Percentiles rank a stretch among this genome's conserved stretches.
These are phyloP conservation scores for Neogobius melanostomus DNA, from an alignment of 2,113 vertebrate genomes.

Conservation along the genomic window DNA sequence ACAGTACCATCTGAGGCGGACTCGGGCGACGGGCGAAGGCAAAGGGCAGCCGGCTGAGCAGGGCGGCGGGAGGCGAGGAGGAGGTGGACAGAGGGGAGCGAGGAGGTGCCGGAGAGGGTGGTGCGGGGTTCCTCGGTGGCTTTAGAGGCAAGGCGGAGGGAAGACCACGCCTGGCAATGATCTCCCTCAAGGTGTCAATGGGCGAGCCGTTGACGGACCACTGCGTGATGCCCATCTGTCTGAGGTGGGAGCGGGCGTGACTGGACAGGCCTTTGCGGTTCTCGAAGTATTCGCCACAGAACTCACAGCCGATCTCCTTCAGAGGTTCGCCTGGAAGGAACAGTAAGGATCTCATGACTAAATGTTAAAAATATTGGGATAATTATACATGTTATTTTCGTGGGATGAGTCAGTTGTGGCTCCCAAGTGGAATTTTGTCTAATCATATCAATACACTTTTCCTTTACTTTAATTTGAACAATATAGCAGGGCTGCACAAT, in stretches of 20 bases:
- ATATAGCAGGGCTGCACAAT: too few species aligned
- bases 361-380: too few species aligned
- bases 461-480: too few species aligned
- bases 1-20: slow-evolving; percentile 51
- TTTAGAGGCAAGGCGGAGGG: slow-evolving; percentile 74
- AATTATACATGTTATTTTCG: too few species aligned
- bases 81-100: slow-evolving; percentile 62
- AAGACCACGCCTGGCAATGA: slow-evolving; percentile 76
- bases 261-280: slow-evolving; percentile 94
- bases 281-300: slow-evolving; percentile 94
- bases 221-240: slow-evolving; percentile 95
- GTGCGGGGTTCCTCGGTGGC: slow-evolving; percentile 68
- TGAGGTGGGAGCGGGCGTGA: slow-evolving; percentile 91
- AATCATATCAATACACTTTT: too few species aligned
- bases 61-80: slow-evolving; percentile 56
- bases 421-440: too few species aligned
- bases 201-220: slow-evolving; percentile 95
- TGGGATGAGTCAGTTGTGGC: too few species aligned
- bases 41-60: slow-evolving; percentile 68
- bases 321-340: slow-evolving; percentile 68
- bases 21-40: slow-evolving; percentile 66
- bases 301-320: slow-evolving; percentile 84
- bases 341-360: not conserved
- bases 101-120: slow-evolving; percentile 67
- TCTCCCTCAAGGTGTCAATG: slow-evolving; percentile 88